Evolutionary conservation across 2,797 vertebrate species (phyloP), one percentile per base, ranked within the genome.

Genomic region (Gastrophryne carolinensis): DNA sequence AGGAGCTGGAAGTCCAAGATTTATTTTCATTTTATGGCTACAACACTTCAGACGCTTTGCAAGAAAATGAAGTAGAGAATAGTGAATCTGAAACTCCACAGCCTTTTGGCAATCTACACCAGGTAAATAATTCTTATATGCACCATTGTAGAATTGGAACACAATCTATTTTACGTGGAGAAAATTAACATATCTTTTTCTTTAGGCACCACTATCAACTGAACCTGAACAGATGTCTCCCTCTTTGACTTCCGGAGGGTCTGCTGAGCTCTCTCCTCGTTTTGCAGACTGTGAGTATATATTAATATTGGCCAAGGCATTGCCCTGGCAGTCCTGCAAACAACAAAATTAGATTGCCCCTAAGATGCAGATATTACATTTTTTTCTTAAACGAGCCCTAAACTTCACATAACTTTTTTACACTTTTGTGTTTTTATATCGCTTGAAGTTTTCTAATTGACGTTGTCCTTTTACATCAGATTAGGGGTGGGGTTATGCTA

Each of bases 21-120:
- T 91, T 98, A 84, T 88, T 98, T 30, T 94, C 95, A 9, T 89
- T 98, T 73, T 99, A 95, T 24, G 93, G 96, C 84, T 98, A 97
- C 49, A 92, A 94, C 75, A 87, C 93, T 5, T 89, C 95, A 3
- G 91, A 93, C 6, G 90, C 89, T 67, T 83, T 91, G 83, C 90
- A 89, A 0, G 92, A 94, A 75, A 90, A 87, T 79, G 92, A 94
- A 85, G 94, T 93, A 0, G 91, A 96, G 84, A 89, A 87, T 58
- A 91, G 90, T 52, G 91, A 87, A 81, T 88, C 4, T 60, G 68
- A 72, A 11, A 12, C 29, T 27, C 15, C 24, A 23, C 68, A 58
- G n/a, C 15, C 60, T 5, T 15, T 27, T 26, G 30, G 7, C 35
- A 58, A 26, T 29, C 19, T 58, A 15, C 50, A 72, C 2, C 9